A percentile compares a stretch with the other conserved stretches of the same genome.
Evolutionary conservation across 2,113 vertebrate species (phyloP).

Genomic region (Ageneiosus marmoratus): DNA sequence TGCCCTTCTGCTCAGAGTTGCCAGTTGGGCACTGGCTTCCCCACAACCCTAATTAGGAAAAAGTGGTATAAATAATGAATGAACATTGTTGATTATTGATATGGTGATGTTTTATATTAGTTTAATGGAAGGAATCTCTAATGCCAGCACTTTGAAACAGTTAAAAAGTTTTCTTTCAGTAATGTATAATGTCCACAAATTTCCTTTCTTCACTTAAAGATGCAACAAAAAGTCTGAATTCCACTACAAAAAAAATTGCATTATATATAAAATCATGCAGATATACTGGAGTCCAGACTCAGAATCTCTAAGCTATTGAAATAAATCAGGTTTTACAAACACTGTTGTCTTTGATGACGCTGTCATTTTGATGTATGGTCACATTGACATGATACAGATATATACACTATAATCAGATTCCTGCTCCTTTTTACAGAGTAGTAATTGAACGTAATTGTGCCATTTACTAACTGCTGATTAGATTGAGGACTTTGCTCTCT

Average conservation of each 20-base stretch:
- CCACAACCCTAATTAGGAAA: not conserved
- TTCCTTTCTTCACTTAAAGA: not conserved
- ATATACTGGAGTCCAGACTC: not conserved
- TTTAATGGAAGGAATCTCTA: not conserved
- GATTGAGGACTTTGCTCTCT: slow-evolving; percentile 44
- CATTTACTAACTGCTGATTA: slow-evolving; percentile 46
- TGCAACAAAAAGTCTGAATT: not conserved
- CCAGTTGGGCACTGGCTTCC: too few species aligned
- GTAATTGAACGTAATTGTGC: slow-evolving; percentile 42
- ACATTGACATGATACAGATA: not conserved
- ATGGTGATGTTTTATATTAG: not conserved
- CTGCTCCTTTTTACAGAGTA: slow-evolving; percentile 4
- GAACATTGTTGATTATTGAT: not conserved
- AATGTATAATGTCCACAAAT: not conserved
- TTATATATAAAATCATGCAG: not conserved
- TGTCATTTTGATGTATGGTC: not conserved
- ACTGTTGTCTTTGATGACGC: not conserved
- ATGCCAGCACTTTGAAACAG: not conserved
- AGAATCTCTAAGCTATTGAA: not conserved
- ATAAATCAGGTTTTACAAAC: not conserved
- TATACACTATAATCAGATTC: slow-evolving; percentile 42
- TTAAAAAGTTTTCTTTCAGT: not conserved
- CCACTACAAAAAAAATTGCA: not conserved
- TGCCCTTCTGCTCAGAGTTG: too few species aligned
- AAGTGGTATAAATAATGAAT: not conserved